Base-by-base conservation (phyloP, 1,140 invertebrate species). In the Drosophila kikkawai region DNA sequence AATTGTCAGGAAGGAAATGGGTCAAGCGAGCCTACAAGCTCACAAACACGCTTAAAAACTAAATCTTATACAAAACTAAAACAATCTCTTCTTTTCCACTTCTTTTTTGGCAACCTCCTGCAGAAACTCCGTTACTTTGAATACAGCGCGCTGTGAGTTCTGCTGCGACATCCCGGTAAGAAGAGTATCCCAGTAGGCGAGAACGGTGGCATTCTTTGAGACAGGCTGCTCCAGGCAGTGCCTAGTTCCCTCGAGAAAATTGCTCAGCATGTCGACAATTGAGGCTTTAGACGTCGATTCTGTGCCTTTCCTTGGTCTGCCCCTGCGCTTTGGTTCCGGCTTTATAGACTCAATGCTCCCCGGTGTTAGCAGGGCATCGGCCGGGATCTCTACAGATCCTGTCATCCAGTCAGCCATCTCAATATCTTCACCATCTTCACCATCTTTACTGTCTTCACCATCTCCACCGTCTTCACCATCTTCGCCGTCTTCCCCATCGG, bases 71-170 rank as follows among this genome's bases (percentile, higher is more conserved):
- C 26, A 29, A 6, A 37, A 22, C 8, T 39, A 39, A 8, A 39
- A 39, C 4, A 37, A 26, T 39, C 6, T 34, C 11, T 55, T 55
- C 34, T 36, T 19, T 55, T 22, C 34, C 7, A 1, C 32, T 15
- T 37, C 53, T n/a, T 55, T 55, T 55, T 55, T 55, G 7, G 53
- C 34, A 22, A 55, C 39, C 19, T 55, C 53, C 36, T 55, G 53
- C 4, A 55, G 36, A 22, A 39, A 55, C 53, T 55, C 53, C 0
- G 53, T 55, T 39, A 55, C 34, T 55, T 55, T 55, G 9, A 55
- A 55, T 7, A 22, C 5, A n/a, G 34, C 53, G 13, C 53, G 53
- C 11, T 55, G 53, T n/a, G 53, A 39, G 36, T 55, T 55, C 5
- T 55, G 53, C 19, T 36, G 36, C 7, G 53, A 55, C 53, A 55